Percentiles rank a stretch among this genome's conserved stretches.
phyloP scores from a whole-genome alignment of 2,888 invertebrate genomes.

The Hirtodrosophila confusa region DNA sequence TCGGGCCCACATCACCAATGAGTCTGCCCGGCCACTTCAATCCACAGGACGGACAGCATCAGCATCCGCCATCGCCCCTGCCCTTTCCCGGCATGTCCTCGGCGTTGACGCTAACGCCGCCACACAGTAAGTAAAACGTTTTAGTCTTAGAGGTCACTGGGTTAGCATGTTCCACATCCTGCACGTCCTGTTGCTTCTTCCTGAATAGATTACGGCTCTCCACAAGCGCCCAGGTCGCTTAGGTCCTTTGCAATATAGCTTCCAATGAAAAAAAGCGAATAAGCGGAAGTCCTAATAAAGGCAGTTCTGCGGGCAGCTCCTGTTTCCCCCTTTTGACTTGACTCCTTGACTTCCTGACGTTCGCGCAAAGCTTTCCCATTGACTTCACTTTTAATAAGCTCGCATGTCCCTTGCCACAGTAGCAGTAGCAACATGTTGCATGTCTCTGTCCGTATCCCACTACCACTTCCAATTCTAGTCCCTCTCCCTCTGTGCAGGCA shows the following conservation, averaged over 20 bases:
- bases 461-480: too few species aligned
- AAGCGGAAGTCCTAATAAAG: conserved; percentile 41
- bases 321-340: conserved; percentile 9
- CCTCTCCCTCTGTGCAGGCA: background rate
- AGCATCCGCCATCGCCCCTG: conserved; percentile 86
- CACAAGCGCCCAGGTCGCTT: background rate
- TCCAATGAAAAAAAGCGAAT: background rate
- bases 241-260: background rate
- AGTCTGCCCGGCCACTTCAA: conserved; percentile 83
- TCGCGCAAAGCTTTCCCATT: conserved; percentile 9
- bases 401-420: conserved; percentile 17
- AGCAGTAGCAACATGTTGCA: conserved; percentile 66
- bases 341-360: conserved; percentile 18
- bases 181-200: conserved; percentile 20
- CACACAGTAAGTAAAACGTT: conserved; percentile 88
- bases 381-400: conserved; percentile 50
- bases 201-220: background rate
- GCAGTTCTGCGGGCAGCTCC: conserved; percentile 9
- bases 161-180: conserved; percentile 41
- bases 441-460: background rate
- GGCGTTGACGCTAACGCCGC: conserved; percentile 91
- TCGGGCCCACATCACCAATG: conserved; percentile 83
- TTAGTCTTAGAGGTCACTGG: conserved; percentile 55
- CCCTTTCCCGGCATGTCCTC: conserved; percentile 87
- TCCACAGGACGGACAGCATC: conserved; percentile 84